Evolutionary conservation across 2,113 vertebrate species (phyloP).

Genomic region (Setophaga petechia): DNA sequence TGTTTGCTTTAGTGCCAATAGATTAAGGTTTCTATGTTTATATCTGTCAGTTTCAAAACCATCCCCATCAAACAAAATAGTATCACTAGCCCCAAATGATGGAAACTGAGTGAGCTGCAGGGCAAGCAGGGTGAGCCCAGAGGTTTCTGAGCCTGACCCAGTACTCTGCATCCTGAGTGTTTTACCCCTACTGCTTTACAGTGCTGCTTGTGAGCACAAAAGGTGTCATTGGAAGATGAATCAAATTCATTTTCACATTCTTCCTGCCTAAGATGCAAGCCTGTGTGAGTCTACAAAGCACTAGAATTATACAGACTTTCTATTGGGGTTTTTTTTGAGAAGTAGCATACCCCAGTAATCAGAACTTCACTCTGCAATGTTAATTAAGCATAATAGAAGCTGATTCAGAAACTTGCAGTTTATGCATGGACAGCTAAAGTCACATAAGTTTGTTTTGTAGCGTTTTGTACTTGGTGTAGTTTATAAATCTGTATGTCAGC

Average conservation of each 20-base stretch:
- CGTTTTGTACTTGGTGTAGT: neutral
- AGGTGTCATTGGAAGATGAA: neutral
- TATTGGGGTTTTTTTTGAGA: neutral
- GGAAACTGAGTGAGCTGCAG: slow-evolving; percentile 5
- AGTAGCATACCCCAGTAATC: neutral
- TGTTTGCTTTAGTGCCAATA: neutral
- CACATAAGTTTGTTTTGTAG: neutral
- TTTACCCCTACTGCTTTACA: neutral
- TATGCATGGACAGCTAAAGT: neutral
- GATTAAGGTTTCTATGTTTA: fast-evolving
- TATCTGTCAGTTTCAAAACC: neutral
- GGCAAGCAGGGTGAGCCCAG: neutral
- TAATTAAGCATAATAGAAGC: neutral
- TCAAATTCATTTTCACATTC: neutral
- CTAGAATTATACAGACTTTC: neutral
- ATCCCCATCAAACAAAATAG: neutral
- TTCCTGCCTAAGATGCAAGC: neutral
- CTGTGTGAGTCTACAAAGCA: neutral
- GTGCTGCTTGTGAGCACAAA: neutral
- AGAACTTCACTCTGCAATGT: neutral
- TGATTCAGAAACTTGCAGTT: neutral
- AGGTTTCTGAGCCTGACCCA: neutral
- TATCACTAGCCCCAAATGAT: neutral
- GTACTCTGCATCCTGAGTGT: neutral
- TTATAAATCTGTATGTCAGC: neutral